Conservation (phyloP, 2,888 invertebrate species). For the Mellilla xanthometata region DNA sequence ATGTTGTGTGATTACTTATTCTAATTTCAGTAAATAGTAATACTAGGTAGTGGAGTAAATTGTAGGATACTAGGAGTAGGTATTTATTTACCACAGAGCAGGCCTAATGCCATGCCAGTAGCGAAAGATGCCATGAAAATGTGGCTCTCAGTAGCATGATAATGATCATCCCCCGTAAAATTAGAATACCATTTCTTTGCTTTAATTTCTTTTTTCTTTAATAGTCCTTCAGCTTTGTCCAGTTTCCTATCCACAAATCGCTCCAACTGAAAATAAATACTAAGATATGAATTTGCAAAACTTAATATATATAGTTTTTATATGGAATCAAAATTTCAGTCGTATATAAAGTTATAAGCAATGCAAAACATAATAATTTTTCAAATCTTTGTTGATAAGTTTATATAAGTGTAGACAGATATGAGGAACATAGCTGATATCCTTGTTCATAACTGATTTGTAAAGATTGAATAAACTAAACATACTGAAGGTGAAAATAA, state of each 20-base stretch:
- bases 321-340: no score
- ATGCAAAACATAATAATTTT: no score
- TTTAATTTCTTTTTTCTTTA: slow-evolving; percentile 87
- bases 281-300: no score
- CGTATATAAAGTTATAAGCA: no score
- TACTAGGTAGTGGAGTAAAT: slow-evolving; percentile 18
- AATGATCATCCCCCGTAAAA: slow-evolving; percentile 85
- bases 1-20: no score
- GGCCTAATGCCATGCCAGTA: slow-evolving; percentile 90
- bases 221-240: slow-evolving; percentile 89
- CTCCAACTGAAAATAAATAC: slow-evolving; percentile 86
- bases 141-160: slow-evolving; percentile 88
- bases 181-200: slow-evolving; percentile 90
- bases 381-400: no score
- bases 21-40: background rate
- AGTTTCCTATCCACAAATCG: slow-evolving; percentile 91
- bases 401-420: no score
- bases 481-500: background rate
- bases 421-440: slow-evolving; percentile 29
- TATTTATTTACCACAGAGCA: slow-evolving; percentile 73
- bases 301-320: no score
- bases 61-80: background rate
- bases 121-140: slow-evolving; percentile 91
- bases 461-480: background rate
- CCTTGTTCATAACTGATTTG: background rate